Conservation (phyloP, 1,140 invertebrate species). For the Mesaphorura yosii region DNA sequence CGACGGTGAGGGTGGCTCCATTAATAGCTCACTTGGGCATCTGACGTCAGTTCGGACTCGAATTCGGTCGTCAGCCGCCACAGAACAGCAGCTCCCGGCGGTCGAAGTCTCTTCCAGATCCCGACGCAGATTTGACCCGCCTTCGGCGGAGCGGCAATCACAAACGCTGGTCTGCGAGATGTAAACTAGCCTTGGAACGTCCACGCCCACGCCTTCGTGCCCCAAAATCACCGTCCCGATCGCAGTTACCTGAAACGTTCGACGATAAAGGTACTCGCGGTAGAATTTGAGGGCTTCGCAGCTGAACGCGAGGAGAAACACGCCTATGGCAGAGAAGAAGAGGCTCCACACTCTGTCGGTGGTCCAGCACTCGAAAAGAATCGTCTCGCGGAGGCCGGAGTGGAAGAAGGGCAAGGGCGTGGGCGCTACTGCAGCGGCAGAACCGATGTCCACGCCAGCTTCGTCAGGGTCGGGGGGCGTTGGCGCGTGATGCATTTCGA, state of each 20-base stretch:
- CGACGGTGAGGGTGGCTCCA: no score
- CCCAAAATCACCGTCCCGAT: constrained; percentile 14
- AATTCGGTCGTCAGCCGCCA: no score
- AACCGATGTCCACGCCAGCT: no score
- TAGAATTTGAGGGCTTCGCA: constrained; percentile 40
- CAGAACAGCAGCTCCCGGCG: background rate
- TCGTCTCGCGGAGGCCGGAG: no score
- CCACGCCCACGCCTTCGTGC: constrained; percentile 10
- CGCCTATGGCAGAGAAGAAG: constrained; percentile 35
- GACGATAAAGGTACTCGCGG: constrained; percentile 25
- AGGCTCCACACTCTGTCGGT: constrained; percentile 30
- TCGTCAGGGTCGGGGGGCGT: no score
- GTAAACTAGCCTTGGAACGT: constrained; percentile 18
- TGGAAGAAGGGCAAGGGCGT: no score
- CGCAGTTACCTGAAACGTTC: constrained; percentile 14
- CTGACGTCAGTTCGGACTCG: no score
- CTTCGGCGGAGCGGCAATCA: background rate
- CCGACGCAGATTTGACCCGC: background rate
- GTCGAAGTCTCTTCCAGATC: background rate
- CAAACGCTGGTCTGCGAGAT: background rate
- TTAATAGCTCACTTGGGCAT: no score
- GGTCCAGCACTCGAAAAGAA: constrained; percentile 34
- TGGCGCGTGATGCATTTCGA: no score
- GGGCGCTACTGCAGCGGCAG: no score
- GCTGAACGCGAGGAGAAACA: constrained; percentile 38